A percentile compares a stretch with the other conserved stretches of the same genome.
These are phyloP conservation scores for Criorhina ranunculi DNA, from an alignment of 2,888 invertebrate species.

Conservation along the genomic window DNA sequence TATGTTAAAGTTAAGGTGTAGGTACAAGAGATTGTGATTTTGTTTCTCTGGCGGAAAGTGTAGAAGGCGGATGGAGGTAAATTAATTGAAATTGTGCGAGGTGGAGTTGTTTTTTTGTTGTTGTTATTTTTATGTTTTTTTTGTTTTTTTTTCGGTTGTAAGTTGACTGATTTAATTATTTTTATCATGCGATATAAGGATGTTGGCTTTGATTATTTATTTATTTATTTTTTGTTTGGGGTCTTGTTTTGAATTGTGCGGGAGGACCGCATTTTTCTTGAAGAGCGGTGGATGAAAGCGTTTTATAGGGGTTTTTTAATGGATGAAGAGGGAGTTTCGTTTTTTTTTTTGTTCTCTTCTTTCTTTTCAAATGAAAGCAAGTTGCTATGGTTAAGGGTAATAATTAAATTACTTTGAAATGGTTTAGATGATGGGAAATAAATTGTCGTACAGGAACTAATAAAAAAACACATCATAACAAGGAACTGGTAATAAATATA, in stretches of 20 bases:
- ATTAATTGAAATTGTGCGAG: conserved; percentile 73
- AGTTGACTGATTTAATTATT: conserved; percentile 66
- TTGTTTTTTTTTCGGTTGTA: conserved; percentile 34
- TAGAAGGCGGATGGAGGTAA: conserved; percentile 14
- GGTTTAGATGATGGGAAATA: no score
- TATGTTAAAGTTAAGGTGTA: conserved; percentile 40
- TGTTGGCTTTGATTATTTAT: conserved; percentile 56
- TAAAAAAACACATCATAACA: no score
- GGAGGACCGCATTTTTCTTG: conserved; percentile 6
- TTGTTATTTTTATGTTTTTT: conserved; percentile 22
- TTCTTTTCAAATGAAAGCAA: background rate
- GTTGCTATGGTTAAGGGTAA: background rate
- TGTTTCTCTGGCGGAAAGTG: background rate
- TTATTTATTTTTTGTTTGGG: conserved; percentile 22
- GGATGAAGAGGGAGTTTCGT: background rate
- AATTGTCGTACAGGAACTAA: background rate
- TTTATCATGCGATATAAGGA: conserved; percentile 63
- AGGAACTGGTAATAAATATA: no score
- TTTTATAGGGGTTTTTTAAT: background rate
- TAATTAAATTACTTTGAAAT: no score
- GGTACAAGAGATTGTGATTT: conserved; percentile 39
- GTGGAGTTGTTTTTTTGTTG: conserved; percentile 34
- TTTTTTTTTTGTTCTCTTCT: conserved; percentile 3
- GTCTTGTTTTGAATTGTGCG: background rate
- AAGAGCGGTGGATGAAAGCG: conserved; percentile 7